Conservation (phyloP, 2,113 vertebrate genomes). For the Chitala chitala region DNA sequence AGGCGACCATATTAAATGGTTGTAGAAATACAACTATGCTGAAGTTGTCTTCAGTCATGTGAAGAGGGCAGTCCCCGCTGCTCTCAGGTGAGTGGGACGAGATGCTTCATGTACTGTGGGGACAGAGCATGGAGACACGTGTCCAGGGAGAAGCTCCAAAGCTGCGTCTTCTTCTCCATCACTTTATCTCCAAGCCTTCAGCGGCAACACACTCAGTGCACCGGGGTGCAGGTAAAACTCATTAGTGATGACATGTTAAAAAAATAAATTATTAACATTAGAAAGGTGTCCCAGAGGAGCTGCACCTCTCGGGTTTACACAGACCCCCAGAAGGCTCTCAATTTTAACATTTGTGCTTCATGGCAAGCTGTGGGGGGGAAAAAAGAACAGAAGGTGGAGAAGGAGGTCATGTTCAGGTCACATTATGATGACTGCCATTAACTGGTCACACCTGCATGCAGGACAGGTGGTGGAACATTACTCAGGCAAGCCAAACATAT, state of each 20-base stretch:
- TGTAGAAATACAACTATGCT: no score
- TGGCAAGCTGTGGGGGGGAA: conserved; percentile 79
- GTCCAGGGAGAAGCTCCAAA: background rate
- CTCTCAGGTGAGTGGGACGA: background rate
- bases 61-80: background rate
- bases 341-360: conserved; percentile 95
- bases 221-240: conserved; percentile 45
- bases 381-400: no score
- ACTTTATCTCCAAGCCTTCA: background rate
- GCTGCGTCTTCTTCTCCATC: background rate
- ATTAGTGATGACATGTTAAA: conserved; percentile 31
- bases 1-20: no score
- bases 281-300: conserved; percentile 45
- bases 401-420: conserved; percentile 17
- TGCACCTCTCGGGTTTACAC: conserved; percentile 36
- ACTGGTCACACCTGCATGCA: background rate
- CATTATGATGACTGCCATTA: background rate
- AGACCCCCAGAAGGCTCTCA: conserved; percentile 55
- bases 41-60: background rate
- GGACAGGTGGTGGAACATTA: background rate
- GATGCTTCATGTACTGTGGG: background rate
- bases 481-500: background rate
- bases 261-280: conserved; percentile 34
- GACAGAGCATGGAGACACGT: background rate
- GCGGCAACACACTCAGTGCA: conserved; percentile 27